phyloP scores from a whole-genome alignment of 1,140 invertebrate species.

The Caerostris extrusa region DNA sequence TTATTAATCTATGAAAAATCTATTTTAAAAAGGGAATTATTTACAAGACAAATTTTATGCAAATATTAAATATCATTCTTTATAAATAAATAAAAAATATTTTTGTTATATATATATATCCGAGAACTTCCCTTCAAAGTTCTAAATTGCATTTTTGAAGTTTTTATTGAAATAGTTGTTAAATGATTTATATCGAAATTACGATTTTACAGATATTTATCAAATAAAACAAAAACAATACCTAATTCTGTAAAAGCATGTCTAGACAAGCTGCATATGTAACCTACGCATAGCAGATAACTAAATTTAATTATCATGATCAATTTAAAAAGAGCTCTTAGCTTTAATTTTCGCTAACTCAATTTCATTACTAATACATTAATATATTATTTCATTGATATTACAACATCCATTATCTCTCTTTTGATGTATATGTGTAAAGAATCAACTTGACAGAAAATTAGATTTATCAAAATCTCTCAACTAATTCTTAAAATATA shows the following conservation, averaged over 20 bases:
- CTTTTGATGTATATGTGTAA: too few relatives aligned
- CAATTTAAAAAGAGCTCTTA: not conserved
- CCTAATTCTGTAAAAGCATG: not conserved
- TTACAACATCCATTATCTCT: too few relatives aligned
- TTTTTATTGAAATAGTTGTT: not conserved
- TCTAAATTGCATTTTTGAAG: not conserved
- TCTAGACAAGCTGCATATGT: not conserved
- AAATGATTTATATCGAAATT: not conserved
- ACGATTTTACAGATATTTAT: not conserved
- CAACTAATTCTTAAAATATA: too few relatives aligned
- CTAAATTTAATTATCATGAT: not conserved
- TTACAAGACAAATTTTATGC: too few relatives aligned
- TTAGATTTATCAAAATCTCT: too few relatives aligned
- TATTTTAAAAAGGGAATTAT: too few relatives aligned
- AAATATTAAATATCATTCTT: too few relatives aligned
- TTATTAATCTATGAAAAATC: too few relatives aligned
- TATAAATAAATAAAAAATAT: too few relatives aligned
- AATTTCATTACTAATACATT: not conserved
- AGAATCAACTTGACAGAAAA: too few relatives aligned
- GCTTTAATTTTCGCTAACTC: not conserved
- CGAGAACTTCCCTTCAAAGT: not conserved
- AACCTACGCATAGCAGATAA: not conserved
- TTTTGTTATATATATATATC: too few relatives aligned
- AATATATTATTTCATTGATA: too few relatives aligned
- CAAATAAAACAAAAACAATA: not conserved